Percentiles rank a stretch among this genome's conserved stretches.
These are phyloP conservation scores for Rhingia rostrata DNA, from an alignment of 2,888 invertebrate genomes.

Conservation along the genomic window DNA sequence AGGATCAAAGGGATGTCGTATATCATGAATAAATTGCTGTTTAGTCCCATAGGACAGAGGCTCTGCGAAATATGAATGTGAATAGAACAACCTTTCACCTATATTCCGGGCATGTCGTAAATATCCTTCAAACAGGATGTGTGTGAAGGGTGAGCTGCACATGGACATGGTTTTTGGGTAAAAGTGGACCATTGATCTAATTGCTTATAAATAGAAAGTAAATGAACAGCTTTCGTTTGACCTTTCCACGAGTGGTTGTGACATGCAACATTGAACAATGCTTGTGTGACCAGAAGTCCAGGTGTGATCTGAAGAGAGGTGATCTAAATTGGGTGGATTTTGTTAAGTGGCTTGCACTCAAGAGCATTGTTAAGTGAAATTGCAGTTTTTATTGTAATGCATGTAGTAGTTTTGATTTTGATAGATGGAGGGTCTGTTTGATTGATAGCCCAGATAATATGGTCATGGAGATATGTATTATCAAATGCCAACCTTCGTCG, in stretches of 20 bases:
- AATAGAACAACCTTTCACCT: background rate
- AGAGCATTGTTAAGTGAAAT: too few relatives aligned
- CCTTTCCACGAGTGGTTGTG: conserved; percentile 1
- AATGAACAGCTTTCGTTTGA: conserved; percentile 63
- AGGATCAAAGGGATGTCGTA: conserved; percentile 35
- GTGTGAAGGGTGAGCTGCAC: conserved; percentile 2
- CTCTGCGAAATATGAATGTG: background rate
- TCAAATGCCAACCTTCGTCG: too few relatives aligned
- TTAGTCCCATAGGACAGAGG: background rate
- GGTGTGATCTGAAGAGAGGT: background rate
- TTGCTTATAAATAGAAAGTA: conserved; percentile 64
- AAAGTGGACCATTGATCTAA: conserved; percentile 22
- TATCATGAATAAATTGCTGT: conserved; percentile 23
- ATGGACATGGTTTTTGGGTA: conserved; percentile 16
- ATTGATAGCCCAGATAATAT: too few relatives aligned
- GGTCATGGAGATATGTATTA: too few relatives aligned
- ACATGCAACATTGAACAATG: conserved; percentile 11
- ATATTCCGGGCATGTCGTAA: conserved; percentile 2
- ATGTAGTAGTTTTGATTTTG: too few relatives aligned
- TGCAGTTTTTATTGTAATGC: too few relatives aligned
- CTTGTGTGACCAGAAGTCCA: conserved; percentile 2
- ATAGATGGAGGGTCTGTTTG: too few relatives aligned
- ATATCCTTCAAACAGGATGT: conserved; percentile 6
- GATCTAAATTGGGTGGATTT: background rate
- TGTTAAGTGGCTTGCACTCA: background rate